Base-by-base conservation (phyloP, 1,140 invertebrate genomes). In the Apolygus lucorum region DNA sequence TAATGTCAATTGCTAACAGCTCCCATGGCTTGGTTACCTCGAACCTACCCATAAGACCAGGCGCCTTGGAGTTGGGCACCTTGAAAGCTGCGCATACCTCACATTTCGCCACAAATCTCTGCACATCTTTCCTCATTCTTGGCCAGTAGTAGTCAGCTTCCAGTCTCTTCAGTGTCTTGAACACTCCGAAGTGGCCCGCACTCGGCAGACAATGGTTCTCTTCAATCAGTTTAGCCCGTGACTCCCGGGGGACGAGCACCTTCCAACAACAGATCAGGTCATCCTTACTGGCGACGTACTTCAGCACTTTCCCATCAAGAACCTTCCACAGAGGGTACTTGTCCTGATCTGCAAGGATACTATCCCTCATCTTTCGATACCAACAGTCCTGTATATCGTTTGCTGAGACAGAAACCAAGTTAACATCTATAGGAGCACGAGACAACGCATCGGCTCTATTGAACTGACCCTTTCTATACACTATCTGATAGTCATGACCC, bases 1-100 rank as follows among this genome's bases (percentile, higher is more conserved):
- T 74, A 0, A 82, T 52, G 68, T 82, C 80, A 0, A 77, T 74
- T 1, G 76, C 76, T 0, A 79, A 69, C 21, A 63, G 52, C 11
- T 69, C 25, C 71, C 71, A 72, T 1, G 71, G 68, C 2, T 25
- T 25, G 17, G 25, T 25, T 1, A 63, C 21, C 25, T 25, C 25
- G 21, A 63, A 13, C 28, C 54, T 29, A 11, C 26, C 29, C 67
- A 68, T 68, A 4, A 68, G 49, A 2, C 67, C 67, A 2, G 42
- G 27, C 28, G 59, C 25, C n/a, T 26, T 26, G 1, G 54, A 25
- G 27, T 69, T 69, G 21, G 14, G 22, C 1, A 25, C 49, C 26
- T 25, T 14, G 27, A 77, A 78, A 0, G 14, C 70, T 0, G 72
- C 49, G 67, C 76, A 77, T 28, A 63, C 1, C 67, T 11, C 26